Percentiles rank a stretch among this genome's conserved stretches.
Conservation (phyloP, 2,113 vertebrate species). For the Silurus glanis region DNA sequence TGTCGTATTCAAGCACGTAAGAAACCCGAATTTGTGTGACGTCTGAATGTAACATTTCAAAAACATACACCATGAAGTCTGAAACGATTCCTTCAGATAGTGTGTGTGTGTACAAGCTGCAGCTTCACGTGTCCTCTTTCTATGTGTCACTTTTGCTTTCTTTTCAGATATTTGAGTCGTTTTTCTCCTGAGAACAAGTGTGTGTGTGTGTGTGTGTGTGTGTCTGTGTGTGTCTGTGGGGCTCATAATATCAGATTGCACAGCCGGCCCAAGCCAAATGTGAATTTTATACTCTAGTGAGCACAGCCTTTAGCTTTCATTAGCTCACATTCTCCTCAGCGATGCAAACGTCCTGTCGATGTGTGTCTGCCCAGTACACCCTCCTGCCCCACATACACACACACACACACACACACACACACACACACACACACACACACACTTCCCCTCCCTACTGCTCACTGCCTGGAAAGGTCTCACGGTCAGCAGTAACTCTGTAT, state of each 20-base stretch:
- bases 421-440: background rate
- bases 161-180: constrained; percentile 50
- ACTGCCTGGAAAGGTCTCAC: constrained; percentile 19
- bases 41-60: background rate
- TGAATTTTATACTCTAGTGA: constrained; percentile 83
- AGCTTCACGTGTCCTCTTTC: constrained; percentile 11
- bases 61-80: background rate
- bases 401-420: constrained; percentile 7
- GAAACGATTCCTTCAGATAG: background rate
- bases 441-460: background rate
- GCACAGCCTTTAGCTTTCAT: constrained; percentile 82
- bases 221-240: constrained; percentile 38
- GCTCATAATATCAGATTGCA: constrained; percentile 80
- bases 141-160: constrained; percentile 17
- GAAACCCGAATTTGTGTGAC: background rate
- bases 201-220: constrained; percentile 17
- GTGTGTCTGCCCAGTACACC: constrained; percentile 34
- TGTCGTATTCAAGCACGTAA: background rate
- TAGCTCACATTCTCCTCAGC: constrained; percentile 81
- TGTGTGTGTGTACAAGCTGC: background rate
- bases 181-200: constrained; percentile 26
- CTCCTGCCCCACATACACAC: background rate
- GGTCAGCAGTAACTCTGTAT: constrained; percentile 35
- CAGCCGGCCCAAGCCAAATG: constrained; percentile 75
- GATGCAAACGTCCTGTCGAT: constrained; percentile 75